Evolutionary conservation across 2,113 vertebrate genomes (phyloP), one percentile per base, ranked within the genome.

Genomic region (Panurus biarmicus): DNA sequence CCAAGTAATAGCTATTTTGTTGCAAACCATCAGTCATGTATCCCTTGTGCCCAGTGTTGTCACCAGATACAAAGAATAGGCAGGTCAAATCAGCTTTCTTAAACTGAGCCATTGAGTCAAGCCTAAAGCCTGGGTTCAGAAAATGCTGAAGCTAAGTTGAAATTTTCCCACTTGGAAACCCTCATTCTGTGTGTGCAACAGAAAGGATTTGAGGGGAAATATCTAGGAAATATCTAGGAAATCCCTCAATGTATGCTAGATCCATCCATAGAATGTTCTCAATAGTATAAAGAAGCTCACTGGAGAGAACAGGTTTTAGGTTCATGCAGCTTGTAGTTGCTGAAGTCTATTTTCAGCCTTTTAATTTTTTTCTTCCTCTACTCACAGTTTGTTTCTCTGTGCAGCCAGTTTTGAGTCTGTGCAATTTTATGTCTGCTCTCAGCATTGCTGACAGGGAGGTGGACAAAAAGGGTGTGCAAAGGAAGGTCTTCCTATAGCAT

Each of bases 1-100:
- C 60, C 56, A 45, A 83, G 89, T 90, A 94, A 96, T 88, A 90
- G 90, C 88, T 94, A 51, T 94, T 95, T 84, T 88, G 60, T 92
- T 78, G 64, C 65, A 89, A 75, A 78, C 83, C 92, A 92, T 96
- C 94, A 90, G 83, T 96, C 94, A 90, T 81, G 61, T 53, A 51
- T 95, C 53, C 85, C 69, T 77, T 86, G 51, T 89, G 86, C 89
- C 86, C 65, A 24, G 40, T 29, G 28, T 86, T 93, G 90, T 85
- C 90, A 87, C 76, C 57, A 67, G 40, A 28, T 40, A n/a, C 19
- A 60, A 86, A 71, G 51, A 80, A 76, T 25, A 64, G 47, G 56
- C 73, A 81, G 87, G 94, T 92, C 88, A 88, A 88, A 92, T 72
- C 45, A 90, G 36, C 69, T 86, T 10, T 76, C 83, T 73, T 64